Evolutionary conservation across 1,140 invertebrate species (phyloP).

Genomic region (Drosophila suzukii): DNA sequence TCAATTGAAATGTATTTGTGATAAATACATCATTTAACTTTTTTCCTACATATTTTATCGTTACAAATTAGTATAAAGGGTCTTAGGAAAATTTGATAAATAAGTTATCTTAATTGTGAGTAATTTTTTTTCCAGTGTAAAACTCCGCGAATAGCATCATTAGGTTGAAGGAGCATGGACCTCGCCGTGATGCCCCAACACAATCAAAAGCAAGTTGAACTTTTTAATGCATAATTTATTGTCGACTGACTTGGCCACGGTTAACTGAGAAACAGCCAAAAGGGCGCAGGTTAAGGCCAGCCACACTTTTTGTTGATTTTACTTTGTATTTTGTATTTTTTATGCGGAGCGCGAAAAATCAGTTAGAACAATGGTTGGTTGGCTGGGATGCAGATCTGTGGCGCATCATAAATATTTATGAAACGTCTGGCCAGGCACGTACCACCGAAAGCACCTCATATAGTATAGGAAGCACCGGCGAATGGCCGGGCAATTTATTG

Average conservation of each 20-base stretch:
- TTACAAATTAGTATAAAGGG: too few relatives aligned
- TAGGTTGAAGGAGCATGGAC: slow-evolving; percentile 34
- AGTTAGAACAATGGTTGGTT: slow-evolving; percentile 37
- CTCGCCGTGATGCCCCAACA: slow-evolving; percentile 48
- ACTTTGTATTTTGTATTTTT: slow-evolving; percentile 24
- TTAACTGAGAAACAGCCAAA: slow-evolving; percentile 5
- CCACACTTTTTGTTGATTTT: slow-evolving; percentile 40
- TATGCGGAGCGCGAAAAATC: slow-evolving; percentile 38
- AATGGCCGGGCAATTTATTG: slow-evolving; percentile 67
- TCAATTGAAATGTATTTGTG: too few relatives aligned
- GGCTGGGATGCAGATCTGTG: slow-evolving; percentile 33
- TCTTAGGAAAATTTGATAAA: background rate
- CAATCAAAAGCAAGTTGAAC: slow-evolving; percentile 78
- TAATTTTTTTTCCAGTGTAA: background rate
- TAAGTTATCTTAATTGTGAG: background rate
- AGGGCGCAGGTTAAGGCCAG: slow-evolving; percentile 44
- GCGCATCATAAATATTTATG: slow-evolving; percentile 79
- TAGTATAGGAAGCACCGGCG: slow-evolving; percentile 33
- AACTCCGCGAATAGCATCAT: slow-evolving; percentile 17
- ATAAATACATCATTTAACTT: too few relatives aligned
- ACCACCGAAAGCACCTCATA: slow-evolving; percentile 27
- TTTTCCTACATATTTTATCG: too few relatives aligned
- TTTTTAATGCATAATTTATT: slow-evolving; percentile 83
- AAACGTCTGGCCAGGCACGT: slow-evolving; percentile 40
- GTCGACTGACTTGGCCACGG: slow-evolving; percentile 16